Conservation (phyloP, 2,113 vertebrate species). For the Microcebus lehilahytsara region DNA sequence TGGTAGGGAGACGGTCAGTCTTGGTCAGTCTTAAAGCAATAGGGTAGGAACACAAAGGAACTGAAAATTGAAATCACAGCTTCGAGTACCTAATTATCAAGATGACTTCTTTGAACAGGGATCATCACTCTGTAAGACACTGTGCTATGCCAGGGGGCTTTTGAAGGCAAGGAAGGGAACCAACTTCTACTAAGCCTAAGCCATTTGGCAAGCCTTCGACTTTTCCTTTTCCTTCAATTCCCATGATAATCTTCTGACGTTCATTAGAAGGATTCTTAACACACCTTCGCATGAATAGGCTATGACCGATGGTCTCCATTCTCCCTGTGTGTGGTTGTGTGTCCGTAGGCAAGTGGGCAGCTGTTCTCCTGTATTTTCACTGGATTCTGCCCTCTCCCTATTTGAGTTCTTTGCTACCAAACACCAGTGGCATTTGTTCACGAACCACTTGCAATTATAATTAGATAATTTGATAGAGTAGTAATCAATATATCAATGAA, state of each 20-base stretch:
- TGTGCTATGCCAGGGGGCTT: not conserved
- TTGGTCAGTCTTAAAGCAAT: not conserved
- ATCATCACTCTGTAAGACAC: not conserved
- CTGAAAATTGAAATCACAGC: not conserved
- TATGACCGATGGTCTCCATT: not conserved
- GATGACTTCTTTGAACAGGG: not conserved
- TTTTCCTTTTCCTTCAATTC: not conserved
- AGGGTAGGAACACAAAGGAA: not conserved
- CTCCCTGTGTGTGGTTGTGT: not conserved
- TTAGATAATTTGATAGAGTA: not conserved
- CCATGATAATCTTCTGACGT: not conserved
- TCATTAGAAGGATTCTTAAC: not conserved
- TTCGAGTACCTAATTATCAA: not conserved
- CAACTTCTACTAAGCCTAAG: not conserved
- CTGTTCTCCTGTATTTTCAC: not conserved
- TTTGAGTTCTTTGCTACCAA: not conserved
- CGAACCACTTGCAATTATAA: constrained; percentile 25
- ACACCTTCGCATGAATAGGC: not conserved
- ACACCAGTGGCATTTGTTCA: not conserved
- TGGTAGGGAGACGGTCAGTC: not conserved
- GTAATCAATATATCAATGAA: constrained; percentile 1
- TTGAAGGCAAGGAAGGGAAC: not conserved
- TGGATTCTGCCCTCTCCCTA: not conserved
- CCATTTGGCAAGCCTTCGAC: not conserved
- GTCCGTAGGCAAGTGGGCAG: not conserved